Percentiles rank a stretch among this genome's conserved stretches.
Conservation (phyloP, 2,797 vertebrate species). For the Xyrichtys novacula region DNA sequence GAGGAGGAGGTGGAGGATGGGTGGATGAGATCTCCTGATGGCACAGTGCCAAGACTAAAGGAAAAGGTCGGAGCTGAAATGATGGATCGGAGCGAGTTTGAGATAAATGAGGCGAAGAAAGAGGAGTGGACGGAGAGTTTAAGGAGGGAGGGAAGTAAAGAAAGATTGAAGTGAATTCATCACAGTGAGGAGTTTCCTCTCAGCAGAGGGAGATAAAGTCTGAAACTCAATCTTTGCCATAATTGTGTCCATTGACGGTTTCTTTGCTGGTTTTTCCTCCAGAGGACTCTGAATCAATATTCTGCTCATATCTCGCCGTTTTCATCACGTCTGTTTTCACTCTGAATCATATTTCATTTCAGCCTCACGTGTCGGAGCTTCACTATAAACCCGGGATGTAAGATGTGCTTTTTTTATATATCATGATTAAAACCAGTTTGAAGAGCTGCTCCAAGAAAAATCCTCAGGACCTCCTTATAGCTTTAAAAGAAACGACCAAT, state of each 20-base stretch:
- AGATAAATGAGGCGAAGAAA: conserved; percentile 10
- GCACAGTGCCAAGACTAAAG: conserved; percentile 13
- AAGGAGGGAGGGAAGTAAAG: background rate
- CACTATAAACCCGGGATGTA: background rate
- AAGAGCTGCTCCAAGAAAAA: too few species aligned
- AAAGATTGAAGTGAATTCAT: background rate
- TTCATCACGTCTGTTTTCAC: conserved; percentile 13
- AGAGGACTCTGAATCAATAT: conserved; percentile 25
- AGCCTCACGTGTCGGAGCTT: background rate
- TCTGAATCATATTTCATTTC: background rate
- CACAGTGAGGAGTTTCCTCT: conserved; percentile 13
- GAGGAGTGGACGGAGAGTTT: background rate
- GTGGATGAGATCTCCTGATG: background rate
- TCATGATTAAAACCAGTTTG: too few species aligned
- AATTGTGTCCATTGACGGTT: conserved; percentile 17
- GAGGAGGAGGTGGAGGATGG: conserved; percentile 9
- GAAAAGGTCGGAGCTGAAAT: background rate
- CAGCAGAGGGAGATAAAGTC: conserved; percentile 13
- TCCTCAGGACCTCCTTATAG: too few species aligned
- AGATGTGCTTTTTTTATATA: too few species aligned
- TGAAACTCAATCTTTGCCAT: conserved; percentile 21
- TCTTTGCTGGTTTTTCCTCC: conserved; percentile 3
- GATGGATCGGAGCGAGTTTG: conserved; percentile 27
- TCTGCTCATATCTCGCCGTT: background rate
- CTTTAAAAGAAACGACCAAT: too few species aligned